These are phyloP conservation scores for Himalopsyche anomala DNA, from an alignment of 2,888 invertebrate genomes.

Conservation along the genomic window DNA sequence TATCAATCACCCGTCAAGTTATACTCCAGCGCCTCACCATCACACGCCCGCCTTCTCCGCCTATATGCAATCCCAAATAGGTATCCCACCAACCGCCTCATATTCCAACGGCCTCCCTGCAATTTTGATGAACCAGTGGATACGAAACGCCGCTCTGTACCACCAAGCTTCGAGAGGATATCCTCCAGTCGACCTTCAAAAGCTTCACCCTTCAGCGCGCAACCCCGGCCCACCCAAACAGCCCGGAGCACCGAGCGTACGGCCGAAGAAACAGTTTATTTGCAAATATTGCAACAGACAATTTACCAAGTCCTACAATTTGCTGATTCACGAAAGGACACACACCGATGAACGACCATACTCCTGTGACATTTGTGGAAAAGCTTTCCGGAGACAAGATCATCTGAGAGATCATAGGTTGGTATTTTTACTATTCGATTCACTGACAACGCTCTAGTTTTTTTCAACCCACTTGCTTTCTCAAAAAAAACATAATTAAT, in stretches of 20 bases:
- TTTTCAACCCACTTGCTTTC: no score
- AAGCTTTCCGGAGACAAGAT: conserved; percentile 98
- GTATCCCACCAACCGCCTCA: conserved; percentile 74
- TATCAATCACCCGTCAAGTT: conserved; percentile 69
- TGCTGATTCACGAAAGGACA: conserved; percentile 97
- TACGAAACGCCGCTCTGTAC: conserved; percentile 83
- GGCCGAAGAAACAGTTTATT: conserved; percentile 97
- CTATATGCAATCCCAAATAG: conserved; percentile 75
- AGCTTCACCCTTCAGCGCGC: conserved; percentile 73
- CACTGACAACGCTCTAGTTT: no score
- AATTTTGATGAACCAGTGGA: conserved; percentile 84
- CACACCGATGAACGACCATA: conserved; percentile 98
- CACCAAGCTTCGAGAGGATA: conserved; percentile 77
- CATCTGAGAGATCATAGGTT: conserved; percentile 96
- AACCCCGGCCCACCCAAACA: conserved; percentile 77
- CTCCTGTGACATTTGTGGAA: conserved; percentile 98
- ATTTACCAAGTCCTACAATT: conserved; percentile 98
- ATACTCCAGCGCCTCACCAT: conserved; percentile 70
- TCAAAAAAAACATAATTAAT: no score
- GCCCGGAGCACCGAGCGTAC: conserved; percentile 77
- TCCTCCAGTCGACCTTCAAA: conserved; percentile 75
- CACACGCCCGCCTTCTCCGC: conserved; percentile 73
- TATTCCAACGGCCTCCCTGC: conserved; percentile 72
- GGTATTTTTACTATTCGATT: no score
- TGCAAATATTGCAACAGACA: conserved; percentile 98